phyloP scores from a whole-genome alignment of 2,113 vertebrate genomes.

The Corythoichthys haematopterus region DNA sequence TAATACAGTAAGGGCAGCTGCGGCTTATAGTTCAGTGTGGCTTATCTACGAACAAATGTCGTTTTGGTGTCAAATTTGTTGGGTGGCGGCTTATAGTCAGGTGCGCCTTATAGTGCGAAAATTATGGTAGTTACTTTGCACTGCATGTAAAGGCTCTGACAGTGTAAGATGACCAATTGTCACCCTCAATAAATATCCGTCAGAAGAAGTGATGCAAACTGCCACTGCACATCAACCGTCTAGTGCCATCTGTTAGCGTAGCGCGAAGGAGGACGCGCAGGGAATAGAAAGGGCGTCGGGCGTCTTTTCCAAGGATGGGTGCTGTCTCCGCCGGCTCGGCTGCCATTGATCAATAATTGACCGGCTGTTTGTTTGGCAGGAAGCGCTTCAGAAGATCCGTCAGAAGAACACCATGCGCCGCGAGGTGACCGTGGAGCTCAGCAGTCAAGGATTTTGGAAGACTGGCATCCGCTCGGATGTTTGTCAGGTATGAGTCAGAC shows the following conservation, averaged over 20 bases:
- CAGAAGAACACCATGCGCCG: conserved; percentile 99
- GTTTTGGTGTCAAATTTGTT: too few species aligned
- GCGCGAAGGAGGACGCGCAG: not conserved
- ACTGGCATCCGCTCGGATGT: conserved; percentile 96
- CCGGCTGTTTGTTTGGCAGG: conserved; percentile 72
- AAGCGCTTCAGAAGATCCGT: conserved; percentile 96
- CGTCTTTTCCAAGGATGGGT: conserved; percentile 11
- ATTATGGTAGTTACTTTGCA: too few species aligned
- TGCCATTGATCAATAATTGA: conserved; percentile 54
- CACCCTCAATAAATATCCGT: not conserved
- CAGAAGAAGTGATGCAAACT: too few species aligned
- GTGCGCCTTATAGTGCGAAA: too few species aligned
- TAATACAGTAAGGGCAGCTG: too few species aligned
- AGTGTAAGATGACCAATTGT: not conserved
- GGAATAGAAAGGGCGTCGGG: not conserved
- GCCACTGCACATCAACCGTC: not conserved
- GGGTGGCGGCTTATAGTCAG: too few species aligned
- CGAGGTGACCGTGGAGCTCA: conserved; percentile 96
- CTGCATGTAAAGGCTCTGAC: not conserved
- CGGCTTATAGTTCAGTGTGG: too few species aligned
- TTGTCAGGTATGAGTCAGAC: conserved; percentile 81
- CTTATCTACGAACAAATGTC: too few species aligned
- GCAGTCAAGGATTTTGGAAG: conserved; percentile 98
- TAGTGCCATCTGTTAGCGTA: conserved; percentile 35
- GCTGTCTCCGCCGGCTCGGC: conserved; percentile 38